Evolutionary conservation across 2,888 invertebrate species (phyloP).

Genomic region (Erebia aethiops): DNA sequence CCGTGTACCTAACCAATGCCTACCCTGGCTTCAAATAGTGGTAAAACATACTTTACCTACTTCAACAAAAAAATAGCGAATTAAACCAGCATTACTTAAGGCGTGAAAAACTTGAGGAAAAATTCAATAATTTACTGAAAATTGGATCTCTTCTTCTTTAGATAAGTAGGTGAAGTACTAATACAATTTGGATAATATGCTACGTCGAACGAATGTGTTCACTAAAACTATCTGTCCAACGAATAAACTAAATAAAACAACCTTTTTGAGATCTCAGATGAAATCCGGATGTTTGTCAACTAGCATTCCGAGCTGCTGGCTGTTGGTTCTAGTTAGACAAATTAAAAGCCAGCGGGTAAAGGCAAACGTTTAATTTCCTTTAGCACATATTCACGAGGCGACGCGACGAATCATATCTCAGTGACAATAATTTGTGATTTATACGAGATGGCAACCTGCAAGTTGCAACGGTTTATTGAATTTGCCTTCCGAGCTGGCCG

Average conservation of each 20-base stretch:
- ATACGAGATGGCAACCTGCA: slow-evolving; percentile 56
- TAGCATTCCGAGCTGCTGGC: not conserved
- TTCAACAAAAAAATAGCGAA: too few species aligned
- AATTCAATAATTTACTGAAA: too few species aligned
- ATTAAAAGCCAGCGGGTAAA: slow-evolving; percentile 43
- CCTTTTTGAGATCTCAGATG: not conserved
- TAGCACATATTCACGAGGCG: slow-evolving; percentile 72
- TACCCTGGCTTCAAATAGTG: too few species aligned
- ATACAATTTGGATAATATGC: not conserved
- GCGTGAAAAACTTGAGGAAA: too few species aligned
- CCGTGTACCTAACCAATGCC: too few species aligned
- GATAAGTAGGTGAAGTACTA: not conserved
- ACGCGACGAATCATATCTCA: slow-evolving; percentile 68
- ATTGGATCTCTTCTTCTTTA: too few species aligned
- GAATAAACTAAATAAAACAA: not conserved
- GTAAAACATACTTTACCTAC: too few species aligned
- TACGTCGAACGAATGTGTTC: not conserved
- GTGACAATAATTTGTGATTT: slow-evolving; percentile 79
- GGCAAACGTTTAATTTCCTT: slow-evolving; percentile 75
- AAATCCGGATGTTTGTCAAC: not conserved
- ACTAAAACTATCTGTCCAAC: not conserved
- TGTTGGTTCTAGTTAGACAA: slow-evolving; percentile 13
- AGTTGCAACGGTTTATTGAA: not conserved
- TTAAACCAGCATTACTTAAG: too few species aligned
- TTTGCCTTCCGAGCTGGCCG: too few species aligned